Conservation (phyloP, 2,113 vertebrate species). For the Rousettus leschenaultii region DNA sequence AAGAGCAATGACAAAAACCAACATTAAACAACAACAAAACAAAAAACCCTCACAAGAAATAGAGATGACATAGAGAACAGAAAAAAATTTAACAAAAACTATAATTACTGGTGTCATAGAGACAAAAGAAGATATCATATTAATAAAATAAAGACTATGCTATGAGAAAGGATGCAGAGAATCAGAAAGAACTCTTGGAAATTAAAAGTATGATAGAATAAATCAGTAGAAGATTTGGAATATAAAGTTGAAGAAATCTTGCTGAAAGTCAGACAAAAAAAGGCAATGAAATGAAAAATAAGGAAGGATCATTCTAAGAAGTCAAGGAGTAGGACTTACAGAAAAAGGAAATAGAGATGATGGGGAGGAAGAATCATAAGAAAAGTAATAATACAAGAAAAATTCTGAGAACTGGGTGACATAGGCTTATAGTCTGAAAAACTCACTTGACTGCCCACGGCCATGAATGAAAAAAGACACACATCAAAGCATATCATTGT, state of each 20-base stretch:
- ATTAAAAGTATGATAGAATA: not conserved
- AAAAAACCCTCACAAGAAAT: not conserved
- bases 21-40: not conserved
- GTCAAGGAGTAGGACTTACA: not conserved
- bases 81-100: not conserved
- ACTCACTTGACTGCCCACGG: not conserved
- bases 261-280: not conserved
- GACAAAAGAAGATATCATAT: not conserved
- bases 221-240: not conserved
- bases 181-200: not conserved
- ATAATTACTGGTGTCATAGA: not conserved
- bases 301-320: not conserved
- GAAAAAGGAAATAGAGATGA: not conserved
- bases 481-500: not conserved
- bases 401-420: not conserved
- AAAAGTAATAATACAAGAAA: not conserved
- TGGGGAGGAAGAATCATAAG: not conserved
- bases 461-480: not conserved
- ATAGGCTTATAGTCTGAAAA: not conserved
- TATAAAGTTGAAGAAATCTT: not conserved
- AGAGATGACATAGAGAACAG: not conserved
- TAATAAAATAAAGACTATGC: not conserved
- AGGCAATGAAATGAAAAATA: not conserved
- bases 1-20: not conserved
- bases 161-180: not conserved